Evolutionary conservation across 2,797 vertebrate species (phyloP), one percentile per base, ranked within the genome.

Genomic region (Dermochelys coriacea): DNA sequence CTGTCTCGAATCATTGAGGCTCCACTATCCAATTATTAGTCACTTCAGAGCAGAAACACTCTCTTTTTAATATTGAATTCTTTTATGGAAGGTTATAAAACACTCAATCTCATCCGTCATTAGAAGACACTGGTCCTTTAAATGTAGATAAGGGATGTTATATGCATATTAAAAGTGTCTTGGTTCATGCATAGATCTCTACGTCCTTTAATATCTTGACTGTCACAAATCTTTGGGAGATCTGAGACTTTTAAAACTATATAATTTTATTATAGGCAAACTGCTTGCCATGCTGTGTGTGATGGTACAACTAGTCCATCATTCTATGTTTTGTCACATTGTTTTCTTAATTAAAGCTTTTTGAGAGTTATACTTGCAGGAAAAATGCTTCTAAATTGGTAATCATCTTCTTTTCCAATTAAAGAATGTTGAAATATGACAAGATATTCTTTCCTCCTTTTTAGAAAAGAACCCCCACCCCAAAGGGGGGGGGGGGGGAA

Each of bases 221-320:
- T 68, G 8, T 21, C 37, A n/a, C 19, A 64, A 21, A 37, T 68
- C 19, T 45, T 47, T 57, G 6, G 59, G 83, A 59, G 34, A 31
- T 8, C 15, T 11, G 23, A 10, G 8, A 91, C 96, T 83, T 47
- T 80, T 59, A 68, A 68, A 68, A 61, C 29, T 14, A 12, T 59
- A 61, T 31, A 15, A 55, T 59, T 59, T 93, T 86, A 57, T 0
- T 49, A 21, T 27, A n/a, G 75, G 80, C 2, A 3, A 41, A 9
- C 25, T 21, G 55, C 27, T 77, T 81, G 75, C n/a, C 57, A 10
- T 25, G 9, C 80, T 51, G 80, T 92, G 82, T 3, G 21, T 85
- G 91, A 45, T 86, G 74, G 83, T 77, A 90, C 87, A n/a, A 87
- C 95, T 84, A 86, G 64, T 93, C 95, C 82, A 93, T 95, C 29